phyloP scores from a whole-genome alignment of 2,797 vertebrate genomes.

The Potorous gilbertii region DNA sequence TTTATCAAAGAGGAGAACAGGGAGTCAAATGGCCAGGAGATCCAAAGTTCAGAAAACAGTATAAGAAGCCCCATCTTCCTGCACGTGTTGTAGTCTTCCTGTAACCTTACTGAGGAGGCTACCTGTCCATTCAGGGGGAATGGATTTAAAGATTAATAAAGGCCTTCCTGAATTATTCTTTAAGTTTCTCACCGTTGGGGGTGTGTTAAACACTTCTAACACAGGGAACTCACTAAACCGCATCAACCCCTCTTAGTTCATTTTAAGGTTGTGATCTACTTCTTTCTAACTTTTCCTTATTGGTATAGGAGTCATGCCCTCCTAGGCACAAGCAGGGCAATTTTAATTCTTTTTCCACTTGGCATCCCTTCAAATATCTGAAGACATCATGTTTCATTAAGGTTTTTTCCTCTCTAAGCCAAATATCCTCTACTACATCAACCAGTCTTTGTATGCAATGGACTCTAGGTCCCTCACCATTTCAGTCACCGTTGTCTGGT shows the following conservation, averaged over 20 bases:
- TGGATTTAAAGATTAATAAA: too few species aligned
- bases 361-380: background rate
- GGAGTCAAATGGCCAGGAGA: too few species aligned
- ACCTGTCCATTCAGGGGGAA: too few species aligned
- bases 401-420: background rate
- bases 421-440: background rate
- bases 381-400: background rate
- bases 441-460: background rate
- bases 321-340: background rate
- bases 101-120: too few species aligned
- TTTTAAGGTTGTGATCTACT: background rate
- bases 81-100: too few species aligned
- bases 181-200: too few species aligned
- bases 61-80: too few species aligned
- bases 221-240: background rate
- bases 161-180: too few species aligned
- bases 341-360: background rate
- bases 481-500: background rate
- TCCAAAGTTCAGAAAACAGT: too few species aligned
- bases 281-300: background rate
- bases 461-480: background rate
- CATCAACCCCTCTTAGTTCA: background rate
- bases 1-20: too few species aligned
- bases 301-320: background rate
- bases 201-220: too few species aligned